Conservation (phyloP, 1,140 invertebrate species). For the Oedothorax gibbosus region DNA sequence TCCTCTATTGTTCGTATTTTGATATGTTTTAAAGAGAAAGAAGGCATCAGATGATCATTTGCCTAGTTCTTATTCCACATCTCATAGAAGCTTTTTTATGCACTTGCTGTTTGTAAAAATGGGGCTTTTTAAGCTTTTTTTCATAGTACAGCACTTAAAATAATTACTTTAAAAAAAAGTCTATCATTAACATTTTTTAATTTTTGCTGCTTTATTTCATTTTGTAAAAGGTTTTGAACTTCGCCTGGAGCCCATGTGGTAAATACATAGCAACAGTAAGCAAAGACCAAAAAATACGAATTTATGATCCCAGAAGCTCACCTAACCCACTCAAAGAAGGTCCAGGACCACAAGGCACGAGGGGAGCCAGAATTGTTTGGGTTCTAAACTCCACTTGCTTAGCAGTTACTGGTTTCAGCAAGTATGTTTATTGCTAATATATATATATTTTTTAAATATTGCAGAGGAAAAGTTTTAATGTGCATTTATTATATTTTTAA, state of each 20-base stretch:
- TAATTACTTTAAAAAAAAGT: too few species aligned
- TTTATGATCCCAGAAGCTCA: slow-evolving; percentile 77
- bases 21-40: too few species aligned
- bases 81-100: too few species aligned
- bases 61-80: too few species aligned
- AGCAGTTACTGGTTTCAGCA: slow-evolving; percentile 90
- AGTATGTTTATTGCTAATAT: slow-evolving; percentile 72
- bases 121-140: too few species aligned
- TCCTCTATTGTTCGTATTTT: too few species aligned
- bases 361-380: slow-evolving; percentile 90
- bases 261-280: slow-evolving; percentile 85
- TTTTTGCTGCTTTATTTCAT: background rate
- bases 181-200: too few species aligned
- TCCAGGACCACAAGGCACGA: slow-evolving; percentile 83
- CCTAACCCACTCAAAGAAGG: slow-evolving; percentile 79
- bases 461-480: too few species aligned
- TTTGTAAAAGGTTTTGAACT: slow-evolving; percentile 81
- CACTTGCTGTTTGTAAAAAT: too few species aligned
- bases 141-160: too few species aligned
- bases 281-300: slow-evolving; percentile 87
- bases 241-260: slow-evolving; percentile 92
- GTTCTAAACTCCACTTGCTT: slow-evolving; percentile 85
- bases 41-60: too few species aligned
- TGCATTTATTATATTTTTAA: too few species aligned
- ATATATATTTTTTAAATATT: slow-evolving; percentile 40